Evolutionary conservation across 2,888 invertebrate genomes (phyloP), one percentile per base, ranked within the genome.

Genomic region (Pyralis farinalis): DNA sequence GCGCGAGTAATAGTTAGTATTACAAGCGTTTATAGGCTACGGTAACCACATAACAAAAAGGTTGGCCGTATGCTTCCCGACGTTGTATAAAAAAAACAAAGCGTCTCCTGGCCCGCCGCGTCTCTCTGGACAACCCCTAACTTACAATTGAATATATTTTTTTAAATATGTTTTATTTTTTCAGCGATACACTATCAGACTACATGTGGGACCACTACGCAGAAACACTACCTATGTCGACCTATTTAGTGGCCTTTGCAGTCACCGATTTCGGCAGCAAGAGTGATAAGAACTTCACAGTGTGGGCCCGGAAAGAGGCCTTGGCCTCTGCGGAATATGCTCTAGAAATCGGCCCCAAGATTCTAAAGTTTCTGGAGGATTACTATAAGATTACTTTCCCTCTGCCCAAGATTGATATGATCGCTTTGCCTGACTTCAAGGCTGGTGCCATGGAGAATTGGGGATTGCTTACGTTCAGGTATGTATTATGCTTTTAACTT

Each of bases 371-470:
- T 53, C 90, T 94, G 37, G 94, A 95, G 55, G 85, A 92, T 0
- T 95, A 93, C 54, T 96, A 97, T 64, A 91, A 92, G 51, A 93
- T 95, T 27, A 83, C 92, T 12, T 97, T 95, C 64, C 94, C 95
- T 0, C 63, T 97, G 37, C 92, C 94, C 0, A 97, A 97, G 80
- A 92, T 95, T 46, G 97, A 98, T 68, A 95, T 97, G 96, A 94
- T 96, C n/a, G 97, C 97, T 0, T 81, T 98, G 43, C 97, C 97
- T 0, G 97, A 97, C 72, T 97, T 97, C 67, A 92, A 93, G 38
- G 95, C 95, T 1, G 96, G 95, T 0, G 97, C 97, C 0, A 97
- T 97, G 97, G 97, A 96, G 71, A 96, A 96, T 68, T 96, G 95
- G 95, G 96, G 96, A 0, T 71, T 95, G 11, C 92, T 95, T 7